A percentile compares a stretch with the other conserved stretches of the same genome.
Conservation (phyloP, 2,113 vertebrate genomes). For the Vidua chalybeata region DNA sequence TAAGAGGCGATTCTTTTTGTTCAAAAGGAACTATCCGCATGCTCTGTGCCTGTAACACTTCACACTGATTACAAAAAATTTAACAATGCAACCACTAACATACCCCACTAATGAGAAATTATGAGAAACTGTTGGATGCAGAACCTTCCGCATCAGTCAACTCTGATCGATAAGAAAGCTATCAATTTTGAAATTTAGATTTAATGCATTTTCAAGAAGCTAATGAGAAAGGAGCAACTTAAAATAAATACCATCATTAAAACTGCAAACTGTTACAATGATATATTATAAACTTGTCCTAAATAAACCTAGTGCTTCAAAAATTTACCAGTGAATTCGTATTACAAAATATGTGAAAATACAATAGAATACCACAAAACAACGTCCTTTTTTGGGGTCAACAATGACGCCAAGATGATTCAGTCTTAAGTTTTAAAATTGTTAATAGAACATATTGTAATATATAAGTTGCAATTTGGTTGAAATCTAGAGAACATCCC, state of each 20-base stretch:
- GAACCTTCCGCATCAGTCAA: constrained; percentile 59
- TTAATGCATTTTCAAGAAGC: constrained; percentile 72
- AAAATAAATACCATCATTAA: constrained; percentile 71
- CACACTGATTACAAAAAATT: constrained; percentile 51
- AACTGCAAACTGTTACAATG: constrained; percentile 71
- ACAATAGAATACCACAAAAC: constrained; percentile 70
- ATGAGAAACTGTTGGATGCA: constrained; percentile 52
- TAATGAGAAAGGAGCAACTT: constrained; percentile 71
- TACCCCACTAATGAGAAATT: constrained; percentile 53
- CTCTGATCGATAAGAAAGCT: constrained; percentile 63
- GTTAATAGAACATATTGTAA: constrained; percentile 58
- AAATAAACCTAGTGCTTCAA: constrained; percentile 70
- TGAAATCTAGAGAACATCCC: constrained; percentile 69
- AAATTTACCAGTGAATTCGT: constrained; percentile 69
- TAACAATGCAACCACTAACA: constrained; percentile 60
- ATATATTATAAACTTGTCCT: constrained; percentile 67
- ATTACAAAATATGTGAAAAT: constrained; percentile 74
- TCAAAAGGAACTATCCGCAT: constrained; percentile 45
- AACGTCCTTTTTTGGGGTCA: constrained; percentile 35
- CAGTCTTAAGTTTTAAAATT: constrained; percentile 17
- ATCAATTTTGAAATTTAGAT: constrained; percentile 64
- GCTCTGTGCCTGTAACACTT: constrained; percentile 65
- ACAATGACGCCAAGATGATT: constrained; percentile 43
- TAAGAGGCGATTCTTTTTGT: constrained; percentile 29
- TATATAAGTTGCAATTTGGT: constrained; percentile 72